Evolutionary conservation across 2,113 vertebrate species (phyloP).

Genomic region (Bagarius yarrelli): DNA sequence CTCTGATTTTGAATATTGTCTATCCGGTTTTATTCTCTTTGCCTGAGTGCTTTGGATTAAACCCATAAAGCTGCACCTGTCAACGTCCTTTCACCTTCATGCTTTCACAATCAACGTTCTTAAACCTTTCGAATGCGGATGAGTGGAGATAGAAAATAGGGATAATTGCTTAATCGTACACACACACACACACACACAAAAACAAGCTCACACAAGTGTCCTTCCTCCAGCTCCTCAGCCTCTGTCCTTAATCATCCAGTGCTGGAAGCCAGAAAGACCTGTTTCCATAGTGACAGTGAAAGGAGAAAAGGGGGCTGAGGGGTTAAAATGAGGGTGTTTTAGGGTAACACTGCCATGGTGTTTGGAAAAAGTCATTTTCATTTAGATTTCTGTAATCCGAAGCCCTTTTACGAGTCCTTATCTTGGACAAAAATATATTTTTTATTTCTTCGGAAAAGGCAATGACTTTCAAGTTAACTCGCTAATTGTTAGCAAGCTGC

Average conservation of each 20-base stretch:
- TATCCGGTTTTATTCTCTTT: slow-evolving; percentile 2
- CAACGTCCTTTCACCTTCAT: neutral
- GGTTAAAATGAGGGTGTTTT: neutral
- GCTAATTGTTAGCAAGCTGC: no score
- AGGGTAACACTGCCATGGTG: neutral
- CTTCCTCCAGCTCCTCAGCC: slow-evolving; percentile 7
- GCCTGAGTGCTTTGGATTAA: slow-evolving; percentile 11
- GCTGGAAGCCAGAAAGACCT: slow-evolving; percentile 21
- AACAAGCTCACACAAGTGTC: slow-evolving; percentile 4
- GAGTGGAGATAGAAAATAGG: slow-evolving; percentile 20
- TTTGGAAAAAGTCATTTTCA: neutral
- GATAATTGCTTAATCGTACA: slow-evolving; percentile 1
- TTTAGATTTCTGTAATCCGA: neutral
- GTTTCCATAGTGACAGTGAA: slow-evolving; percentile 46
- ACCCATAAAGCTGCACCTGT: slow-evolving; percentile 4
- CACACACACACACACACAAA: slow-evolving; percentile 4
- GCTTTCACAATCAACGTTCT: slow-evolving; percentile 8
- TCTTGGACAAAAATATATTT: neutral
- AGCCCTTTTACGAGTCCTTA: neutral
- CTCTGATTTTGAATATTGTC: neutral
- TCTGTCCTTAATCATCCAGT: neutral
- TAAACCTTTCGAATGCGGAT: neutral
- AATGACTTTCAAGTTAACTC: neutral
- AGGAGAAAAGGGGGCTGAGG: neutral
- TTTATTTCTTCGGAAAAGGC: neutral